These are phyloP conservation scores for Aethes cnicana DNA, from an alignment of 2,888 invertebrate species.

Conservation along the genomic window DNA sequence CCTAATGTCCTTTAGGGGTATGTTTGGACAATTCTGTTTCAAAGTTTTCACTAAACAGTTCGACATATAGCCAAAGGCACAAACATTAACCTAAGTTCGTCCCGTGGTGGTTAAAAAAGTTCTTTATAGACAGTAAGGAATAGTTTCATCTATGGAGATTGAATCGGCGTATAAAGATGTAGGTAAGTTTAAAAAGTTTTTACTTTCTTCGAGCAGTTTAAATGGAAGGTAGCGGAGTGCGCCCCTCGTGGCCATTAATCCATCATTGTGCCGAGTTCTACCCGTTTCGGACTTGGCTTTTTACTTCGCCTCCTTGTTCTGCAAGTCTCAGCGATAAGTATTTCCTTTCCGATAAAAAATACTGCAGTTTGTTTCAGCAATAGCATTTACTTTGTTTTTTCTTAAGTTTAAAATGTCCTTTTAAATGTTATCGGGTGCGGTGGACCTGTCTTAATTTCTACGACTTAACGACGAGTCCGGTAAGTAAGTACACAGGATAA, in stretches of 20 bases:
- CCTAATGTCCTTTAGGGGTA: too few relatives aligned
- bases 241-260: slow-evolving; percentile 56
- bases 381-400: slow-evolving; percentile 15
- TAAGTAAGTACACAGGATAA: slow-evolving; percentile 1
- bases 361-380: not conserved
- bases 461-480: not conserved
- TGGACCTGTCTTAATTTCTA: slow-evolving; percentile 18
- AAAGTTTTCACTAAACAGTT: too few relatives aligned
- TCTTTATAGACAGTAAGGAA: slow-evolving; percentile 1
- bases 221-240: slow-evolving; percentile 45
- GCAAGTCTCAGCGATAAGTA: slow-evolving; percentile 8
- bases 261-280: slow-evolving; percentile 55
- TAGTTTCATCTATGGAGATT: slow-evolving; percentile 4
- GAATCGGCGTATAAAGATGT: slow-evolving; percentile 33
- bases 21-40: too few relatives aligned
- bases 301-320: slow-evolving; percentile 13
- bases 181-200: slow-evolving; percentile 51
- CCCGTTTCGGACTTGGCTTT: slow-evolving; percentile 16
- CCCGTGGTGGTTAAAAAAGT: too few relatives aligned
- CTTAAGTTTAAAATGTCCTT: slow-evolving; percentile 10
- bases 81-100: too few relatives aligned
- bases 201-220: slow-evolving; percentile 48
- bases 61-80: too few relatives aligned
- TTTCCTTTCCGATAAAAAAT: slow-evolving; percentile 7
- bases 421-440: slow-evolving; percentile 15